Base-by-base conservation (phyloP, 1,140 invertebrate species). In the Anastatus disparis region DNA sequence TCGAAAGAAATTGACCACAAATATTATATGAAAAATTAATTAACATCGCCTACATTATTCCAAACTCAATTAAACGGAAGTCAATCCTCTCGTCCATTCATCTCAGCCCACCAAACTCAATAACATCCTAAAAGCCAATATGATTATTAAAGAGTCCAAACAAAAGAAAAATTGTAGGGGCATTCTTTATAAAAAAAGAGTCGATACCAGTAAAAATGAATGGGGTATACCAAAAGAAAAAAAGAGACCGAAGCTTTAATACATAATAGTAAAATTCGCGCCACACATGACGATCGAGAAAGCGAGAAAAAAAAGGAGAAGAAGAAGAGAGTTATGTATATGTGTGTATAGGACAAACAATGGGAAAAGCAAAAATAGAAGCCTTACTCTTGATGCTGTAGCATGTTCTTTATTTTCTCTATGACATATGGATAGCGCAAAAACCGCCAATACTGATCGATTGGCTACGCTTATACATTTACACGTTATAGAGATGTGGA, bases 401-500 rank as follows among this genome's bases (percentile, higher is more conserved):
- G 80, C 83, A 86, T 85, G 84, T 68, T 76, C 78, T 71, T 50
- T 58, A 22, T 0, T 26, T 74, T 72, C 50, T 74, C 77, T 79
- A 76, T 84, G 82, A 86, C 82, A 84, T 84, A 86, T 84, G 84
- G 83, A 76, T 76, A 74, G 79, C 79, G 81, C 79, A 84, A 85
- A 85, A 84, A 85, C 78, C 82, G 75, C 79, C 84, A 81, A 83
- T 84, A 75, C 82, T 83, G 84, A 86, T 85, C 79, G 84, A 86
- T 86, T 83, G 79, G 83, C 75, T 75, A 84, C 80, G 81, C 79
- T 79, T 78, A n/a, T n/a, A n/a, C n/a, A n/a, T n/a, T n/a, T n/a
- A n/a, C n/a, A n/a, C n/a, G n/a, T n/a, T n/a, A n/a, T n/a, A n/a
- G n/a, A n/a, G n/a, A n/a, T n/a, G 74, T 79, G 70, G 78, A 82